Evolutionary conservation across 2,797 vertebrate genomes (phyloP).

Genomic region (Propithecus deckenii): DNA sequence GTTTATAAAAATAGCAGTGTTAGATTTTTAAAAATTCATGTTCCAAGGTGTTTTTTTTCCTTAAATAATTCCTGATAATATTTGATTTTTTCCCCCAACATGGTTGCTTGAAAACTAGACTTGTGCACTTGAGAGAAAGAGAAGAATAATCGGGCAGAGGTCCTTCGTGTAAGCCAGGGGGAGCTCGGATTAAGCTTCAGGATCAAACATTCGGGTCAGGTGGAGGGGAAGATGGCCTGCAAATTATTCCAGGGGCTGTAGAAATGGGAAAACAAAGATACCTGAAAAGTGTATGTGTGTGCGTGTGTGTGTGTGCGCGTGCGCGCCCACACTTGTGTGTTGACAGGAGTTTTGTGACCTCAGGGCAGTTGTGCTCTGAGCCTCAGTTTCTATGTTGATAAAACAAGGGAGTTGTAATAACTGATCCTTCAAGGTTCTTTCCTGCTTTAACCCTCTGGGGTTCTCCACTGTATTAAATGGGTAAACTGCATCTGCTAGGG

Average conservation of each 20-base stretch:
- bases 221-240: background rate
- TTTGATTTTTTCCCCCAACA: background rate
- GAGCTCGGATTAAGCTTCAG: background rate
- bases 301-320: too few relatives aligned
- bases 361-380: background rate
- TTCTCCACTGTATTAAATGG: background rate
- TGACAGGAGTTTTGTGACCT: background rate
- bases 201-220: background rate
- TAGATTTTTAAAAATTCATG: background rate
- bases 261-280: background rate
- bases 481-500: background rate
- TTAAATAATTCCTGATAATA: background rate
- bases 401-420: background rate
- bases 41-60: background rate
- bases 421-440: background rate
- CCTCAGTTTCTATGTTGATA: background rate
- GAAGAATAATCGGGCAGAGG: too few relatives aligned
- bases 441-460: background rate
- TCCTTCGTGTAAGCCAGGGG: background rate
- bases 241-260: background rate
- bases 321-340: background rate
- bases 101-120: background rate
- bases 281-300: background rate
- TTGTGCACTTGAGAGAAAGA: background rate
- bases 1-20: background rate